A percentile compares a stretch with the other conserved stretches of the same genome.
These are phyloP conservation scores for Plagodis dolabraria DNA, from an alignment of 2,888 invertebrate species.

Conservation along the genomic window DNA sequence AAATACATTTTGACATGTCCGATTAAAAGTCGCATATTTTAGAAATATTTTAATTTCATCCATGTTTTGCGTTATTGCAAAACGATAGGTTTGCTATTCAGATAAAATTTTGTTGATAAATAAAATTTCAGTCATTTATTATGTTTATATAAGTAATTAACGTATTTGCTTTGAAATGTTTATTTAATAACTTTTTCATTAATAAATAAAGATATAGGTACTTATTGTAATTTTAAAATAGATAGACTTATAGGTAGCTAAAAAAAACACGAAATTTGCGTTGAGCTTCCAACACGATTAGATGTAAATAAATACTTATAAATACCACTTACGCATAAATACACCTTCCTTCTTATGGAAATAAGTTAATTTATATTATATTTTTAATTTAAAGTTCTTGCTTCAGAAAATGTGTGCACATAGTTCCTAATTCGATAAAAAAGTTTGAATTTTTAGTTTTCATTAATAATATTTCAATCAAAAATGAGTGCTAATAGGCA, in stretches of 20 bases:
- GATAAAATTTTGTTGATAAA: too few relatives aligned
- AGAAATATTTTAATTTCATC: too few relatives aligned
- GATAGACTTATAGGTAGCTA: slow-evolving; percentile 56
- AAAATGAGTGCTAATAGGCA: slow-evolving; percentile 8
- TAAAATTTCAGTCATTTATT: too few relatives aligned
- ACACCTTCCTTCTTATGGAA: slow-evolving; percentile 23
- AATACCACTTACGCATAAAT: slow-evolving; percentile 23
- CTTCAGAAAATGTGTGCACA: slow-evolving; percentile 16
- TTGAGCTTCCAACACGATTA: slow-evolving; percentile 86
- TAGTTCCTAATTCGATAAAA: slow-evolving; percentile 14
- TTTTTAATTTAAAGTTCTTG: slow-evolving; percentile 1
- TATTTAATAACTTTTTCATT: too few relatives aligned
- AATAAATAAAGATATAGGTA: slow-evolving; percentile 33
- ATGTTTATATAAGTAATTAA: too few relatives aligned
- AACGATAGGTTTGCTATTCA: too few relatives aligned
- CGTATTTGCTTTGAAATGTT: too few relatives aligned
- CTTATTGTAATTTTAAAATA: slow-evolving; percentile 47
- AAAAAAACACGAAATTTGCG: slow-evolving; percentile 81
- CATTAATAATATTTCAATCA: slow-evolving; percentile 25
- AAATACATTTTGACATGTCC: too few relatives aligned
- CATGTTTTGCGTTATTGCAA: too few relatives aligned
- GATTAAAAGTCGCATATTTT: too few relatives aligned
- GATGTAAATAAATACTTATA: slow-evolving; percentile 72
- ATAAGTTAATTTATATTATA: neutral
- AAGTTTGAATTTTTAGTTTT: slow-evolving; percentile 12